Conservation (phyloP, 2,888 invertebrate species). For the Erebia aethiops region DNA sequence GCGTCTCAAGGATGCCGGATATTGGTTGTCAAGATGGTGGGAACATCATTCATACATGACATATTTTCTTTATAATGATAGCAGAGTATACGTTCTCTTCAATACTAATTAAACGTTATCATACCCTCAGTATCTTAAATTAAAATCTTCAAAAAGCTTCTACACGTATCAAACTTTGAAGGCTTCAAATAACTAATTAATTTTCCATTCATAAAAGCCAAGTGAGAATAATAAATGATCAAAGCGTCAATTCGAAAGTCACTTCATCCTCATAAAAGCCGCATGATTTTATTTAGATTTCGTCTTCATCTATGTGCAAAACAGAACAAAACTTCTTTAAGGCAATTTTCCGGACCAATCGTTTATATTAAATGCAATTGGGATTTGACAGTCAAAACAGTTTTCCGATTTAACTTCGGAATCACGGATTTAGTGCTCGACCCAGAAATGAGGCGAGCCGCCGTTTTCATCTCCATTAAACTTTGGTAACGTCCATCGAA, state of each 20-base stretch:
- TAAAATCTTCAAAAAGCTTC: not conserved
- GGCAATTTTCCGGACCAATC: conserved; percentile 21
- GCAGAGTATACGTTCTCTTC: not conserved
- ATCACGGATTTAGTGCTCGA: conserved; percentile 64
- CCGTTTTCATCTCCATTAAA: conserved; percentile 73
- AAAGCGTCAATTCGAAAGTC: conserved; percentile 1
- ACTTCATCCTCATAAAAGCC: conserved; percentile 2
- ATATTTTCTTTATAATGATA: not conserved
- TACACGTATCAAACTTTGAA: not conserved
- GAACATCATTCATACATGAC: conserved; percentile 6
- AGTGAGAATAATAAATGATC: conserved; percentile 5
- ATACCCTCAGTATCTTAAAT: not conserved
- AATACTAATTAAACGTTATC: too few species aligned
- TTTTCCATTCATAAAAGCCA: conserved; percentile 7
- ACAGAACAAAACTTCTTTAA: conserved; percentile 9
- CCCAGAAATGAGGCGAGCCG: conserved; percentile 61
- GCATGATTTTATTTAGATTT: conserved; percentile 1
- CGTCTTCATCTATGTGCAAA: conserved; percentile 16
- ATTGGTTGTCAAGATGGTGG: not conserved
- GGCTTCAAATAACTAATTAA: conserved; percentile 19
- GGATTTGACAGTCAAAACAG: conserved; percentile 28
- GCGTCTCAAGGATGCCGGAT: conserved; percentile 60
- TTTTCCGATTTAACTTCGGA: conserved; percentile 54
- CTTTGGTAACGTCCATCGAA: conserved; percentile 55
- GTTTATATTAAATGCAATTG: conserved; percentile 29